phyloP scores from a whole-genome alignment of 2,797 vertebrate genomes.

The Naso thynnoides region DNA sequence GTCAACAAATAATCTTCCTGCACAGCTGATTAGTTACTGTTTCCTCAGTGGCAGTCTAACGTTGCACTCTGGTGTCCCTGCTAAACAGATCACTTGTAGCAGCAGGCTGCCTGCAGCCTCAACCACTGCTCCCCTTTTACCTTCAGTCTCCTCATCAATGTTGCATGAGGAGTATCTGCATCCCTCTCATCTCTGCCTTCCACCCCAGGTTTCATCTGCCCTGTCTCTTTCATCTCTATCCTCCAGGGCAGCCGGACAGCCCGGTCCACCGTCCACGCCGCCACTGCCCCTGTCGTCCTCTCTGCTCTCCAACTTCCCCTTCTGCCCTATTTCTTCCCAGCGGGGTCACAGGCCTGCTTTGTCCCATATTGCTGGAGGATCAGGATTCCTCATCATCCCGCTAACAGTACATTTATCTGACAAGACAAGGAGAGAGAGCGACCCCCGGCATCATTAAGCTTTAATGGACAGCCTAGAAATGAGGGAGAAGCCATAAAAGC shows the following conservation, averaged over 20 bases:
- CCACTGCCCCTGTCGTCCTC: constrained; percentile 33
- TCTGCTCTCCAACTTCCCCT: constrained; percentile 30
- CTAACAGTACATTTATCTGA: constrained; percentile 98
- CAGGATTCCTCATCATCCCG: constrained; percentile 96
- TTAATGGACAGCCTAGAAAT: constrained; percentile 95
- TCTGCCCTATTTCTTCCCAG: constrained; percentile 66
- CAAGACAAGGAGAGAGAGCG: constrained; percentile 91
- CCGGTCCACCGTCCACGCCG: constrained; percentile 51
- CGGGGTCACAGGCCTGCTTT: constrained; percentile 81
- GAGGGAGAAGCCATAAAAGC: constrained; percentile 84
- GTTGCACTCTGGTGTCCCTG: constrained; percentile 21
- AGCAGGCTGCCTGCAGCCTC: constrained; percentile 47
- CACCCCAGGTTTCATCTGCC: constrained; percentile 67
- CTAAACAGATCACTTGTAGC: constrained; percentile 61
- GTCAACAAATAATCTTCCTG: constrained; percentile 35
- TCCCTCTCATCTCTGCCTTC: constrained; percentile 78
- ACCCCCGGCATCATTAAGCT: constrained; percentile 95
- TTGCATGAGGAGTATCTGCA: constrained; percentile 76
- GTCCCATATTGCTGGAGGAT: constrained; percentile 83
- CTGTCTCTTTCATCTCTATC: constrained; percentile 74
- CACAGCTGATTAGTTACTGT: constrained; percentile 28
- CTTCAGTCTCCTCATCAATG: constrained; percentile 72
- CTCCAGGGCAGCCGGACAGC: constrained; percentile 64
- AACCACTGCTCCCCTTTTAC: constrained; percentile 56
- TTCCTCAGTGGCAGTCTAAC: constrained; percentile 35